Evolutionary conservation across 2,113 vertebrate species (phyloP).

Genomic region (Microcebus murinus): DNA sequence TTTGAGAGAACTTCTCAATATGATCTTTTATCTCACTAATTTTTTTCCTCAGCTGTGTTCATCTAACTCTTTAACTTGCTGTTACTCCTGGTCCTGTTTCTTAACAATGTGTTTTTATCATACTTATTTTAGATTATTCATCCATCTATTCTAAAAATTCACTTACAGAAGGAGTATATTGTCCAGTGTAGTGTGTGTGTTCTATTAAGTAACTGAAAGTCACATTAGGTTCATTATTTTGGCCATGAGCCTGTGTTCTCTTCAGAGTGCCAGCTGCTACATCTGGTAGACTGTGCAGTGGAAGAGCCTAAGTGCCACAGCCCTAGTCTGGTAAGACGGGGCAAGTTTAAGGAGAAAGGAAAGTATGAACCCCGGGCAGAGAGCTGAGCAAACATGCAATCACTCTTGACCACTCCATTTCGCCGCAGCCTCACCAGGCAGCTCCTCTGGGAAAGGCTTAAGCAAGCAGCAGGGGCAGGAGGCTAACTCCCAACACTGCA

Average conservation of each 20-base stretch:
- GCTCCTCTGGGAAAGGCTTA: background rate
- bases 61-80: background rate
- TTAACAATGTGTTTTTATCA: background rate
- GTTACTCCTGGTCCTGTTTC: background rate
- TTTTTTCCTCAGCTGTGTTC: background rate
- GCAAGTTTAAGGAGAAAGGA: background rate
- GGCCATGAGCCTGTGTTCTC: background rate
- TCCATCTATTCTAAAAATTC: background rate
- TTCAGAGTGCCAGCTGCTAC: background rate
- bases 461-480: background rate
- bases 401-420: background rate
- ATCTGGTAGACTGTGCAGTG: too few species aligned
- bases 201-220: background rate
- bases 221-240: background rate
- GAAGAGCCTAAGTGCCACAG: background rate
- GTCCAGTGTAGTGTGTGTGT: background rate
- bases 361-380: background rate
- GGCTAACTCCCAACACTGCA: too few species aligned
- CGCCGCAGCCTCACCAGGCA: background rate
- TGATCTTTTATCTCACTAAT: background rate
- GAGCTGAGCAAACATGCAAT: background rate
- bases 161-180: background rate
- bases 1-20: background rate
- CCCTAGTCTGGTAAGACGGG: background rate
- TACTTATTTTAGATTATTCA: background rate